Evolutionary conservation across 2,797 vertebrate species (phyloP).

Genomic region (Harpagifer antarcticus): DNA sequence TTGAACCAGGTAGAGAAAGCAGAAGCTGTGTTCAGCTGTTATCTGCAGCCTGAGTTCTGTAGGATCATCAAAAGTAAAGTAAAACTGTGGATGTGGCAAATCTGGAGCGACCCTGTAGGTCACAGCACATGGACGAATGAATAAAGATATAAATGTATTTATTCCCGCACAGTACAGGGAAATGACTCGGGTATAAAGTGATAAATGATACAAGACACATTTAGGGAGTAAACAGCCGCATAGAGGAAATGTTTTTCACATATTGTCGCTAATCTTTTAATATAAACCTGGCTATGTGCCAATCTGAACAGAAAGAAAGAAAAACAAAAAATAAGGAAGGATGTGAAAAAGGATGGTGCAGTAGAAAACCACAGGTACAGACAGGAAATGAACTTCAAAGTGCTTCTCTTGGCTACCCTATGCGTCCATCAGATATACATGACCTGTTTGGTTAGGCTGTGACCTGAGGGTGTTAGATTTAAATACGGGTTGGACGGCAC

Average conservation of each 20-base stretch:
- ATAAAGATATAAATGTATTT: conserved; percentile 32
- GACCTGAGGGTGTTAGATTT: conserved; percentile 25
- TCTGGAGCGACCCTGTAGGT: conserved; percentile 42
- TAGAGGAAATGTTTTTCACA: background rate
- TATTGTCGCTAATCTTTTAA: background rate
- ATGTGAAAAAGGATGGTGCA: conserved; percentile 8
- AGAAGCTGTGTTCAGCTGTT: conserved; percentile 58
- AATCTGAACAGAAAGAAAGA: conserved; percentile 3
- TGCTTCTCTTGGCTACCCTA: conserved; percentile 3
- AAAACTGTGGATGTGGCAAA: conserved; percentile 53
- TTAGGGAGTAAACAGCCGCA: background rate
- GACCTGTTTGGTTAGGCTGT: conserved; percentile 22
- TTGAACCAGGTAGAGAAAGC: conserved; percentile 66
- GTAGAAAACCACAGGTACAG: conserved; percentile 39
- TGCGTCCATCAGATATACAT: conserved; percentile 26
- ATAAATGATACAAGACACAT: conserved; percentile 19
- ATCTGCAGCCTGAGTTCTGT: conserved; percentile 49
- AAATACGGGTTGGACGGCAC: conserved; percentile 46
- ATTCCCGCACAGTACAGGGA: conserved; percentile 33
- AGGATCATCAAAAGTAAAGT: conserved; percentile 66
- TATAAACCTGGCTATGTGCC: background rate
- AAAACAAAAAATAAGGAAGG: background rate
- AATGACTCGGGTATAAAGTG: conserved; percentile 36
- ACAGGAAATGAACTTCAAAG: conserved; percentile 55
- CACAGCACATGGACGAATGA: conserved; percentile 2